Evolutionary conservation across 2,888 invertebrate species (phyloP), one percentile per base, ranked within the genome.

Genomic region (Acleris literana): DNA sequence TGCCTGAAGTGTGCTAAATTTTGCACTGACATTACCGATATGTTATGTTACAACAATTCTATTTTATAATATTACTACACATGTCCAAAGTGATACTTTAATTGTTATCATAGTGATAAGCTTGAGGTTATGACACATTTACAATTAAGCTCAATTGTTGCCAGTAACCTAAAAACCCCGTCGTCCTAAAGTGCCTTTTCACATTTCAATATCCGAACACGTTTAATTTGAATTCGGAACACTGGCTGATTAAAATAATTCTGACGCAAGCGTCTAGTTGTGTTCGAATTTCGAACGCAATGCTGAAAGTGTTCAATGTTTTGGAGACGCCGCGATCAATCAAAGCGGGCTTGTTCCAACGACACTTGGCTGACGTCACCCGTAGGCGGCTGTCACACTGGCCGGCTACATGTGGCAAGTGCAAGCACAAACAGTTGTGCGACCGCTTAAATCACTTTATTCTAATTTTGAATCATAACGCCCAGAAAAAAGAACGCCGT

Each of bases 401-500:
- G 39, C 56, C 49, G 55, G 55, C 65, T 60, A 55, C 65, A 65
- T 65, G 65, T 65, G 65, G 65, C 53, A 65, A 65, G 65, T 65
- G 60, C 60, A 65, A 65, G 55, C 62, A 62, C 62, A 44, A 57
- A 57, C 52, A 48, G 52, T 56, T 66, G 62, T 66, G 66, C 57
- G 66, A 62, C 57, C 62, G 66, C 62, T 66, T 66, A 66, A 66
- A 66, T 66, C 66, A 66, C 62, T 66, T 66, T 66, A 66, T 66
- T 66, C 66, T 66, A 66, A 66, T 66, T 66, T 66, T 60, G 57
- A 66, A 66, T 66, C 71, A 69, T 56, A 68, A 68, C 64, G 64
- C 68, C 68, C 67, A 69, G 69, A 71, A 73, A 71, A 68, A 71
- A 71, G 72, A 54, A 39, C 62, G 51, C 16, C 49, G 62, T 52